These are phyloP conservation scores for Epinephelus coioides DNA, from an alignment of 2,797 vertebrate genomes.

Conservation along the genomic window DNA sequence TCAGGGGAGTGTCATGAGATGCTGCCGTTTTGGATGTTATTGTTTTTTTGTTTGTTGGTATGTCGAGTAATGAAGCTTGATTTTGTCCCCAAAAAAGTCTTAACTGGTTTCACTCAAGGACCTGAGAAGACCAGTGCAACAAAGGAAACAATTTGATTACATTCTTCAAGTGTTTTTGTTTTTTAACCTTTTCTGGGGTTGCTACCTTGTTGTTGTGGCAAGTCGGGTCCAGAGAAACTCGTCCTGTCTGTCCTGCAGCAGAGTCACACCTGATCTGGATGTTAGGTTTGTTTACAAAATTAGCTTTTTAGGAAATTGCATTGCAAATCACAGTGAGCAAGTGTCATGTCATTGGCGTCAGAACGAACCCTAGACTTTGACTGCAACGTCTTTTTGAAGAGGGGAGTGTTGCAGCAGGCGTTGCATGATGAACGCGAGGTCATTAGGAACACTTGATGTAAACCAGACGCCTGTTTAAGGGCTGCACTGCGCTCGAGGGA, in stretches of 20 bases:
- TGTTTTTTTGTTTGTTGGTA: background rate
- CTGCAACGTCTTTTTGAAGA: conserved; percentile 13
- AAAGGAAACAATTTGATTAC: conserved; percentile 16
- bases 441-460: conserved; percentile 76
- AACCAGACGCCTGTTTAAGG: conserved; percentile 74
- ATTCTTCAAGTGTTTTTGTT: background rate
- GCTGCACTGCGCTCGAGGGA: conserved; percentile 55
- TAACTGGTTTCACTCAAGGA: conserved; percentile 36
- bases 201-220: background rate
- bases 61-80: background rate
- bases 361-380: background rate
- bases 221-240: background rate
- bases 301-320: background rate
- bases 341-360: conserved; percentile 1
- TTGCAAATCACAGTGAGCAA: background rate
- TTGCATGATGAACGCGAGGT: conserved; percentile 65
- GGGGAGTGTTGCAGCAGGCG: conserved; percentile 38
- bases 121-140: conserved; percentile 9
- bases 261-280: conserved; percentile 12
- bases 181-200: background rate
- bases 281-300: background rate
- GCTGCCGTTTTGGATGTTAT: too few species aligned
- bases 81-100: conserved; percentile 4
- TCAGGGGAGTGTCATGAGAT: too few species aligned
- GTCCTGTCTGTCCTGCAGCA: conserved; percentile 1